These are phyloP conservation scores for Eretmodus cyanostictus DNA, from an alignment of 2,113 vertebrate genomes.

Conservation along the genomic window DNA sequence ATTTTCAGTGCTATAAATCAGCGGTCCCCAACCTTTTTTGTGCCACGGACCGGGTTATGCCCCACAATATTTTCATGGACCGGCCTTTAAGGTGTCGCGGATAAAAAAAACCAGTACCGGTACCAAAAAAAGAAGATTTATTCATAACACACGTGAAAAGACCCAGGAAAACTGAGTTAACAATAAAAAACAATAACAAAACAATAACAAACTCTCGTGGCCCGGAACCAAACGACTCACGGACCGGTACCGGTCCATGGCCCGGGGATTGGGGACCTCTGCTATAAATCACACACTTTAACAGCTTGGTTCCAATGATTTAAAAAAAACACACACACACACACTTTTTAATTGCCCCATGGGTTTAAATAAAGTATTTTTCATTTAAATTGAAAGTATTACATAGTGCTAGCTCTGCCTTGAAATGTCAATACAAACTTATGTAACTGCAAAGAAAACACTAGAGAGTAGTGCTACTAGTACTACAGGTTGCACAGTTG, in stretches of 20 bases:
- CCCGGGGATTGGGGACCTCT: rapidly evolving
- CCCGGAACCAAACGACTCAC: rapidly evolving
- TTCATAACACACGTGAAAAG: rapidly evolving
- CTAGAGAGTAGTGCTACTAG: not conserved
- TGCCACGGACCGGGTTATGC: rapidly evolving
- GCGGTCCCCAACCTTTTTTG: not conserved
- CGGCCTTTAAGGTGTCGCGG: rapidly evolving
- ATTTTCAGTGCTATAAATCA: rapidly evolving
- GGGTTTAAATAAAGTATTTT: not conserved
- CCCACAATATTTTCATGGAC: rapidly evolving
- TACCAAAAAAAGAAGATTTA: rapidly evolving
- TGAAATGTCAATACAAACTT: rapidly evolving
- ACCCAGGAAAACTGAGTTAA: rapidly evolving
- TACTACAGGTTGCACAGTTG: not conserved
- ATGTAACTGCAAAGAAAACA: not conserved
- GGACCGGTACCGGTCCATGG: rapidly evolving
- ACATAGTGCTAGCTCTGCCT: not conserved
- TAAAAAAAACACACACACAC: rapidly evolving
- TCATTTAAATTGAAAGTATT: not conserved
- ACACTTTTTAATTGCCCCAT: not conserved
- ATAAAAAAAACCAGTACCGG: not conserved
- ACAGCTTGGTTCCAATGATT: rapidly evolving
- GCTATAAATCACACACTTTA: not conserved
- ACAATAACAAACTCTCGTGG: rapidly evolving
- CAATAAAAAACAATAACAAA: rapidly evolving